Evolutionary conservation across 2,888 invertebrate species (phyloP).

Genomic region (Drosophila macrothrix): DNA sequence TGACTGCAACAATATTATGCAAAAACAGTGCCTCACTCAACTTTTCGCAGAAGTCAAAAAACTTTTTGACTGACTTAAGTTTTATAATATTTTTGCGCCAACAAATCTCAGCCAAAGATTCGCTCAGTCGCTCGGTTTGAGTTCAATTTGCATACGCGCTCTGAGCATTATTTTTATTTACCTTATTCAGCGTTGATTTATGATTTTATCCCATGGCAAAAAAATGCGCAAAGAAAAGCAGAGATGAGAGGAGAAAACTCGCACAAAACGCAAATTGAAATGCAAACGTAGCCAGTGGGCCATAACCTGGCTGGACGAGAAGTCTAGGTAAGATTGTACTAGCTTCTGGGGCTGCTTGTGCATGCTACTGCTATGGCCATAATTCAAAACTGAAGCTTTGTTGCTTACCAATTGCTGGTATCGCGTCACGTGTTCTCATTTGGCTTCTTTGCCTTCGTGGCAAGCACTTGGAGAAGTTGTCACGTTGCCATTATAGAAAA

Average conservation of each 20-base stretch:
- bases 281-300: conserved; percentile 70
- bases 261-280: conserved; percentile 69
- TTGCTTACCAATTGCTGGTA: conserved; percentile 73
- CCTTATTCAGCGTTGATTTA: conserved; percentile 81
- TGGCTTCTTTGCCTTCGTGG: conserved; percentile 52
- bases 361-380: conserved; percentile 58
- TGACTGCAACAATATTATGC: conserved; percentile 71
- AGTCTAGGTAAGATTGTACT: not conserved
- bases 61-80: conserved; percentile 71
- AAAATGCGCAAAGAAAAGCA: conserved; percentile 4
- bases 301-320: conserved; percentile 7
- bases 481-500: conserved; percentile 68
- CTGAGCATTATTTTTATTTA: conserved; percentile 79
- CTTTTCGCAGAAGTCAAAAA: conserved; percentile 59
- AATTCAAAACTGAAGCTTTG: conserved; percentile 74
- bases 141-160: conserved; percentile 79
- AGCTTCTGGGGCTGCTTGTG: conserved; percentile 51
- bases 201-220: conserved; percentile 69
- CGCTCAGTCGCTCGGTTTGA: conserved; percentile 48
- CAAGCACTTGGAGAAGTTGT: conserved; percentile 62
- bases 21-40: conserved; percentile 46
- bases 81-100: conserved; percentile 76
- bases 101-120: conserved; percentile 66
- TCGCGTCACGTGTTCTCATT: conserved; percentile 77
- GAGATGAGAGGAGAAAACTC: conserved; percentile 13